Evolutionary conservation across 2,797 vertebrate genomes (phyloP), one percentile per base, ranked within the genome.

Genomic region (Fistularia commersonii): DNA sequence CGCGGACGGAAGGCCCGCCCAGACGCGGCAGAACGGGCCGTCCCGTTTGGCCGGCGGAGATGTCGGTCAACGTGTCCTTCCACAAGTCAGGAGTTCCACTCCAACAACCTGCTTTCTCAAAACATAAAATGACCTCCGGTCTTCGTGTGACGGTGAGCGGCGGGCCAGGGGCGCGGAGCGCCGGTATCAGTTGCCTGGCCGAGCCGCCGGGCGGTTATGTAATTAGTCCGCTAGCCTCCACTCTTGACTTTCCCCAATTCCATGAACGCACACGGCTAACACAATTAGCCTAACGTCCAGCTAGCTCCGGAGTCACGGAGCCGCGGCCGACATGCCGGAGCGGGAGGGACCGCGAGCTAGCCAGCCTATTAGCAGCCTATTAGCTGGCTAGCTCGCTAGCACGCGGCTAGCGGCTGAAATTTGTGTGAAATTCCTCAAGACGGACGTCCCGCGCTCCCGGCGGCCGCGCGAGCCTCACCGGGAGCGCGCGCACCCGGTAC

Each of bases 11-110:
- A 10, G 35, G 11, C 45, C 70, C 70, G 51, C 70, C 75, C 53
- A 14, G 32, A 31, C 23, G 32, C 1, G 11, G 4, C 6, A 33
- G 1, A 3, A 3, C 9, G 1, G 1, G 2, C 11, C 13, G 3
- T 8, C 32, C 0, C 14, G 11, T 85, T 49, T 88, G 72, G 82
- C 32, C 41, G 0, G 0, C 0, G 0, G 0, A 1, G 0, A 8
- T 38, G 85, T 83, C 85, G 45, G 41, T 88, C 80, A 86, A 42
- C 56, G 55, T 87, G 87, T 79, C 88, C 88, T 88, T 85, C 80
- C 61, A 37, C 65, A 35, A 72, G 74, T 86, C 71, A 77, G 69
- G 69, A 64, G 63, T 74, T 76, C 41, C 55, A 12, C n/a, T n/a
- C n/a, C n/a, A 34, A 64, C 80, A 88, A 82, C 50, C 57, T 43